These are phyloP conservation scores for Sceloporus tristichus DNA, from an alignment of 2,113 vertebrate genomes.

Conservation along the genomic window DNA sequence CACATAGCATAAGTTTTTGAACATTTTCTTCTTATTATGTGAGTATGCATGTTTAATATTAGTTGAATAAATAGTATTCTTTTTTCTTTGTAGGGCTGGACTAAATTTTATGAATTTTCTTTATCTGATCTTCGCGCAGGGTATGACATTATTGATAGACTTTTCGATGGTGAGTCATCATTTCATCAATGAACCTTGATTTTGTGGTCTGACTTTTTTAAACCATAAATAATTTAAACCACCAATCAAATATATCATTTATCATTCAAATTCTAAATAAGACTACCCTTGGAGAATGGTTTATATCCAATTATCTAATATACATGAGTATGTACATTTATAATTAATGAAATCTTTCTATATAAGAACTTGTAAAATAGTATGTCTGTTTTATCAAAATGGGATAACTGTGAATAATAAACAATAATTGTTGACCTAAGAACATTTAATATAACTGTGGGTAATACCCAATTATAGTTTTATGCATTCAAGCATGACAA, in stretches of 20 bases:
- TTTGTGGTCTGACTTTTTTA: slow-evolving; percentile 28
- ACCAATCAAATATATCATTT: not conserved
- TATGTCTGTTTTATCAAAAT: slow-evolving; percentile 2
- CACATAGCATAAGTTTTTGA: not conserved
- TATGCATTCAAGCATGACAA: not conserved
- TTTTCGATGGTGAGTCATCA: slow-evolving; percentile 89
- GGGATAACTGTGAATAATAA: not conserved
- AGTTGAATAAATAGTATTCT: slow-evolving; percentile 21
- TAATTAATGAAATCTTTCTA: not conserved
- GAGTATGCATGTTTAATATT: slow-evolving; percentile 13
- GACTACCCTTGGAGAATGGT: not conserved
- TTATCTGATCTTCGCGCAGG: slow-evolving; percentile 95
- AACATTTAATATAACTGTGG: not conserved
- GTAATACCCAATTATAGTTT: not conserved
- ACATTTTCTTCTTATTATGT: not conserved
- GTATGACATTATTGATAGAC: slow-evolving; percentile 92
- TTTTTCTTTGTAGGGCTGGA: slow-evolving; percentile 88
- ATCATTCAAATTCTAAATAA: not conserved
- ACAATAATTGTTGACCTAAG: not conserved
- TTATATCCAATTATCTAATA: slow-evolving; percentile 4
- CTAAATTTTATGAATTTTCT: slow-evolving; percentile 99
- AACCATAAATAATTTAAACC: not conserved
- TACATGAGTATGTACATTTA: not conserved
- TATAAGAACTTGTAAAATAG: not conserved
- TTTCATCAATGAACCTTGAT: slow-evolving; percentile 14